Evolutionary conservation across 2,797 vertebrate species (phyloP), one percentile per base, ranked within the genome.

Genomic region (Triplophysa yarkandensis): DNA sequence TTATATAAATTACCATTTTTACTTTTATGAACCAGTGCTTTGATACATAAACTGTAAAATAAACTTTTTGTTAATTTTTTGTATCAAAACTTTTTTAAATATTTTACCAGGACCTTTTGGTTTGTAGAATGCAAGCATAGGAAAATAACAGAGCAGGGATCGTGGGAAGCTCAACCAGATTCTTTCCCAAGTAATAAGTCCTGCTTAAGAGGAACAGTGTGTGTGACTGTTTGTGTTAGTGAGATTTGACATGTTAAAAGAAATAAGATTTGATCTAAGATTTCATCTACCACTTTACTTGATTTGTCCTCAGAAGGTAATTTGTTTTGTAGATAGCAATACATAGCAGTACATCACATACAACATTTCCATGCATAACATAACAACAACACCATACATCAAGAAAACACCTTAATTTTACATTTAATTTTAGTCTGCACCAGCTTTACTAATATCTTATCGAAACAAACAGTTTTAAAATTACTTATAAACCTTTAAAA

Each of bases 21-120:
- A 3, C 6, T 30, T 30, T 30, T 3, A 3, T 13, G 10, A 36
- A 39, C 36, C 36, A 39, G 9, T 39, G 2, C 34, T 36, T 3
- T 13, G 36, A 39, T 39, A 39, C 36, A 13, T 39, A n/a, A n/a
- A 2, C 36, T 39, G 10, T 11, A 39, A 13, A 39, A 4, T 10
- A 39, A 11, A 39, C 34, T 34, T 32, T 32, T 2, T 2, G 9
- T 34, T 39, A 11, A 39, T 4, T 46, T 46, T 9, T 0, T 6
- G 19, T 7, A 0, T 46, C 44, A 46, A 50, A 50, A 8, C 19
- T n/a, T 23, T 3, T 39, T 6, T 77, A 32, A 50, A 10, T 61
- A 34, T 21, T 46, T 14, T 32, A 77, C 88, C 58, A 79, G 64
- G 58, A 79, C 28, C 52, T 85, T 90, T 88, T 87, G 88, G 89